A percentile compares a stretch with the other conserved stretches of the same genome.
Evolutionary conservation across 1,140 invertebrate genomes (phyloP).

Genomic region (Achroia grisella): DNA sequence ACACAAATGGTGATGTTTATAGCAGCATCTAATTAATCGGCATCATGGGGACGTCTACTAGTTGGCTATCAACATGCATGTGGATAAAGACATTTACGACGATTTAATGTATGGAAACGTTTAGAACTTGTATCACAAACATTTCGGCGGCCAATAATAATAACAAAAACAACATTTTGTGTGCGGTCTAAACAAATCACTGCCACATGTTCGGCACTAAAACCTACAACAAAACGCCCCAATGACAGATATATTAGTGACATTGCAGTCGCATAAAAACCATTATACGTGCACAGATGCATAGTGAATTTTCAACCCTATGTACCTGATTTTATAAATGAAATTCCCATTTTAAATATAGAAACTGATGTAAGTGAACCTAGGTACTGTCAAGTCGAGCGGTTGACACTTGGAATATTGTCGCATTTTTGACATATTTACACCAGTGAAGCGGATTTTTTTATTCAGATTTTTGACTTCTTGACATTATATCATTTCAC

Average conservation of each 20-base stretch:
- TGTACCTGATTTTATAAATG: neutral
- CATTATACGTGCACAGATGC: constrained; percentile 3
- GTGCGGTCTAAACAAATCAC: constrained; percentile 53
- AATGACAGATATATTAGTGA: constrained; percentile 61
- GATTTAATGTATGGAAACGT: constrained; percentile 36
- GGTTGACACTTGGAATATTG: constrained; percentile 3
- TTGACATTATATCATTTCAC: neutral
- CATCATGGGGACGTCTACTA: no score
- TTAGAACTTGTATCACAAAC: constrained; percentile 46
- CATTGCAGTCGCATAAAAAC: constrained; percentile 36
- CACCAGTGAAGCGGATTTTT: neutral
- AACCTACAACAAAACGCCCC: constrained; percentile 52
- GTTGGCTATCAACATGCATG: no score
- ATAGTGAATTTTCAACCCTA: constrained; percentile 15
- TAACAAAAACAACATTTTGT: constrained; percentile 33
- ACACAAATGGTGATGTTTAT: no score
- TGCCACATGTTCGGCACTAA: constrained; percentile 47
- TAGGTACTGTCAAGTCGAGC: neutral
- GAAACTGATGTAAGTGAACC: neutral
- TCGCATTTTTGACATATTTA: constrained; percentile 2
- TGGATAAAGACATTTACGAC: constrained; percentile 25
- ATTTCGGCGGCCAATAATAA: constrained; percentile 53
- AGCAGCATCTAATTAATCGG: no score
- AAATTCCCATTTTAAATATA: neutral
- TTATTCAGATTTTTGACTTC: no score